A percentile compares a stretch with the other conserved stretches of the same genome.
These are phyloP conservation scores for Drosophila meridionalis DNA, from an alignment of 2,888 invertebrate species.

Conservation along the genomic window DNA sequence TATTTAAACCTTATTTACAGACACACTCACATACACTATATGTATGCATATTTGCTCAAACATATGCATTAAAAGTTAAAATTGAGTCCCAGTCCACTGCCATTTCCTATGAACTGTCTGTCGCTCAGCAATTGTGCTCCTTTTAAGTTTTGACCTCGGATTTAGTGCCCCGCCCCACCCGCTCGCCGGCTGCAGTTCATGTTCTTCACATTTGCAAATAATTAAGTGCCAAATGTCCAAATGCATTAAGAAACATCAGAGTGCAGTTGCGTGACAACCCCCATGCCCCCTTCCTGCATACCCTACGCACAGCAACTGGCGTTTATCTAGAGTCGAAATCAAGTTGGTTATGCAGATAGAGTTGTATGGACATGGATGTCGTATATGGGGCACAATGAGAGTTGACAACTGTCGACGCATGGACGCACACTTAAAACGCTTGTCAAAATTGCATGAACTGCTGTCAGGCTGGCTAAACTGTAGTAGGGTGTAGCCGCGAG, in stretches of 20 bases:
- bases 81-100: not conserved
- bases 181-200: slow-evolving; percentile 8
- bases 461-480: slow-evolving; percentile 48
- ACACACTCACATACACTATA: too few relatives aligned
- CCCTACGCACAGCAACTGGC: slow-evolving; percentile 25
- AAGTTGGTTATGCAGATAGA: slow-evolving; percentile 42
- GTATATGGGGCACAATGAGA: slow-evolving; percentile 52
- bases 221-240: slow-evolving; percentile 72
- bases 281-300: not conserved
- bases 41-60: not conserved
- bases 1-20: too few relatives aligned
- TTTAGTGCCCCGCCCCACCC: not conserved
- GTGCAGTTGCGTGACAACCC: slow-evolving; percentile 40
- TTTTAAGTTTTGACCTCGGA: slow-evolving; percentile 45
- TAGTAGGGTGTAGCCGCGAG: slow-evolving; percentile 23
- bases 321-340: slow-evolving; percentile 64
- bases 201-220: slow-evolving; percentile 67
- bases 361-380: not conserved
- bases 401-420: slow-evolving; percentile 77
- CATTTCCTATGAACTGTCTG: slow-evolving; percentile 40
- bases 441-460: slow-evolving; percentile 75
- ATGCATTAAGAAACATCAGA: slow-evolving; percentile 67
- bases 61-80: not conserved
- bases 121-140: slow-evolving; percentile 30
- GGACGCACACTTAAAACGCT: slow-evolving; percentile 71